phyloP scores from a whole-genome alignment of 2,888 invertebrate species.

The Sinhomidia bicolor region DNA sequence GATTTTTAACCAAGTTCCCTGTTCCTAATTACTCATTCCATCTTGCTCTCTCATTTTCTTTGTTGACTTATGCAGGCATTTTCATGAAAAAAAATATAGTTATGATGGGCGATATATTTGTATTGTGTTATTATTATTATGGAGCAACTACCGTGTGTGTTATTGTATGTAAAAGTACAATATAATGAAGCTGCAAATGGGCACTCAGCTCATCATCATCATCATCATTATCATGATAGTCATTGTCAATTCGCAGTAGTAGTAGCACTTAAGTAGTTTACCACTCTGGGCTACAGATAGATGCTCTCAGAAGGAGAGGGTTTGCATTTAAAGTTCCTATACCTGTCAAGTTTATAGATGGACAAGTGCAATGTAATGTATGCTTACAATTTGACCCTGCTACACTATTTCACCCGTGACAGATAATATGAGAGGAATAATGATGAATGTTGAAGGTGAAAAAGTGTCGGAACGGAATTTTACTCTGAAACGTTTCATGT shows the following conservation, averaged over 20 bases:
- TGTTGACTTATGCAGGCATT: conserved; percentile 68
- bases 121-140: background rate
- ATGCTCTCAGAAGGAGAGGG: background rate
- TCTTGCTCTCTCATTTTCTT: conserved; percentile 71
- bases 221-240: conserved; percentile 36
- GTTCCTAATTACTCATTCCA: conserved; percentile 79
- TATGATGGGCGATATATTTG: conserved; percentile 49
- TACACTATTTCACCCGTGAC: background rate
- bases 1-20: conserved; percentile 73
- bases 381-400: background rate
- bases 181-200: conserved; percentile 66
- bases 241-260: conserved; percentile 48
- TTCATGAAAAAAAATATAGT: conserved; percentile 53
- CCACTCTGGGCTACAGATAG: background rate
- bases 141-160: background rate
- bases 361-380: conserved; percentile 45
- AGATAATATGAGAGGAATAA: conserved; percentile 40
- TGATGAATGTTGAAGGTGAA: conserved; percentile 64
- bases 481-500: conserved; percentile 22
- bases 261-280: no score
- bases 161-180: conserved; percentile 6
- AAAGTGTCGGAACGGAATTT: conserved; percentile 71
- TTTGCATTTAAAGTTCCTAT: conserved; percentile 2
- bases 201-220: conserved; percentile 57
- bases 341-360: background rate